Percentiles rank a stretch among this genome's conserved stretches.
phyloP scores from a whole-genome alignment of 2,113 vertebrate genomes.

The Tychaedon coryphoeus region DNA sequence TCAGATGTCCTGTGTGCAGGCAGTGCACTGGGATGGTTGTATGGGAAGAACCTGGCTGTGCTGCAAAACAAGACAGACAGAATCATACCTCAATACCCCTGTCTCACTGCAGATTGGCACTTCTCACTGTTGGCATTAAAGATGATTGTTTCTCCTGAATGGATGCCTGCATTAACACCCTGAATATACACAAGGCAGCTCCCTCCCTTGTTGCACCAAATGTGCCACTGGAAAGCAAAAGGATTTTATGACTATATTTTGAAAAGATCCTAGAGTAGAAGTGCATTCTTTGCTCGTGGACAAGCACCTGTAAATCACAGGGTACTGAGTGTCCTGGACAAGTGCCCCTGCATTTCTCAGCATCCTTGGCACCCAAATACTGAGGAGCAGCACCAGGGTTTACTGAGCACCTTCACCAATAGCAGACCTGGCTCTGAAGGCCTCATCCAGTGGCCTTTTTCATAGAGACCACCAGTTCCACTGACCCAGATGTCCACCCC shows the following conservation, averaged over 20 bases:
- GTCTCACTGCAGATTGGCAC: not conserved
- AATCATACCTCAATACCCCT: rapidly evolving
- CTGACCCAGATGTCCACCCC: not conserved
- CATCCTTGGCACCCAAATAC: rapidly evolving
- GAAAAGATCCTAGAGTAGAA: not conserved
- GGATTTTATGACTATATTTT: not conserved
- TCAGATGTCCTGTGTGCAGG: not conserved
- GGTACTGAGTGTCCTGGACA: not conserved
- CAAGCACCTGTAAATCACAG: rapidly evolving
- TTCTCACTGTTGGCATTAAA: not conserved
- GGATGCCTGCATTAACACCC: not conserved
- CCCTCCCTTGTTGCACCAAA: not conserved
- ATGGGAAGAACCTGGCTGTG: not conserved
- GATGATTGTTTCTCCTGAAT: not conserved
- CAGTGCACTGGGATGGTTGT: not conserved
- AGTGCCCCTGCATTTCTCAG: not conserved
- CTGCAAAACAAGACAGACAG: not conserved
- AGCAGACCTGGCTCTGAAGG: not conserved
- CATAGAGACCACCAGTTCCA: not conserved
- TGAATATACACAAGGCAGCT: not conserved
- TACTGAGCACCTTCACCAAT: not conserved
- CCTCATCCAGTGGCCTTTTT: not conserved
- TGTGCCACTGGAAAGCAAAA: not conserved
- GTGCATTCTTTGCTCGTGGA: rapidly evolving
- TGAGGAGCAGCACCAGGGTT: not conserved